A percentile compares a stretch with the other conserved stretches of the same genome.
Evolutionary conservation across 2,797 vertebrate genomes (phyloP).

Genomic region (Sparidentex hasta): DNA sequence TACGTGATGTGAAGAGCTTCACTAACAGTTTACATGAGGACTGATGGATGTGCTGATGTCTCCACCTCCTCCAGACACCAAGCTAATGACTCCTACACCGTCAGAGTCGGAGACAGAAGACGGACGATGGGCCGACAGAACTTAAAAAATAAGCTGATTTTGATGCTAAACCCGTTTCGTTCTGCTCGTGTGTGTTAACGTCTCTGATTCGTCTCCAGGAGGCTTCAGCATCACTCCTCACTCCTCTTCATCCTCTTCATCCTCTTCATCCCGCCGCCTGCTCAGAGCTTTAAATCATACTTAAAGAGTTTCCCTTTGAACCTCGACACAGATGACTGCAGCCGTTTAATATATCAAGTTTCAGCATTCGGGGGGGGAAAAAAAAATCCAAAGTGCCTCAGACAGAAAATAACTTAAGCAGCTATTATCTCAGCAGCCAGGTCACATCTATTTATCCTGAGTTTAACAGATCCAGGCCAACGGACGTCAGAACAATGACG

Average conservation of each 20-base stretch:
- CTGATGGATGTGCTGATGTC: not conserved
- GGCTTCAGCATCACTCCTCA: not conserved
- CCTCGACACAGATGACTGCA: constrained; percentile 43
- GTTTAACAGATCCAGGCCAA: not conserved
- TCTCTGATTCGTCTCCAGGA: constrained; percentile 26
- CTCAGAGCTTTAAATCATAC: constrained; percentile 40
- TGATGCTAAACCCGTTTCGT: not conserved
- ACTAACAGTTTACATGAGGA: no score
- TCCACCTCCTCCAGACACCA: not conserved
- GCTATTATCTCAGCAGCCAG: not conserved
- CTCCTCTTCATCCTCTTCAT: not conserved
- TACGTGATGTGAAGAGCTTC: not conserved
- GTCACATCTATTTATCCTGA: constrained; percentile 23
- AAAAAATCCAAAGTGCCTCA: constrained; percentile 9
- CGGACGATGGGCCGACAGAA: not conserved
- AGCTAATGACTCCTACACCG: not conserved
- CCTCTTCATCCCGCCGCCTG: constrained; percentile 4
- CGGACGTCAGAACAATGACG: not conserved
- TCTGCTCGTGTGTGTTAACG: not conserved
- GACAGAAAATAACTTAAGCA: constrained; percentile 23
- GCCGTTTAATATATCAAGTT: constrained; percentile 38
- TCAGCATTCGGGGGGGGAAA: constrained; percentile 5
- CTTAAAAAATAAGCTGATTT: not conserved
- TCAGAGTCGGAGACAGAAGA: no score
- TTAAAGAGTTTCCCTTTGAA: constrained; percentile 58